Evolutionary conservation across 1,140 invertebrate species (phyloP).

Genomic region (Rhopalosiphum padi): DNA sequence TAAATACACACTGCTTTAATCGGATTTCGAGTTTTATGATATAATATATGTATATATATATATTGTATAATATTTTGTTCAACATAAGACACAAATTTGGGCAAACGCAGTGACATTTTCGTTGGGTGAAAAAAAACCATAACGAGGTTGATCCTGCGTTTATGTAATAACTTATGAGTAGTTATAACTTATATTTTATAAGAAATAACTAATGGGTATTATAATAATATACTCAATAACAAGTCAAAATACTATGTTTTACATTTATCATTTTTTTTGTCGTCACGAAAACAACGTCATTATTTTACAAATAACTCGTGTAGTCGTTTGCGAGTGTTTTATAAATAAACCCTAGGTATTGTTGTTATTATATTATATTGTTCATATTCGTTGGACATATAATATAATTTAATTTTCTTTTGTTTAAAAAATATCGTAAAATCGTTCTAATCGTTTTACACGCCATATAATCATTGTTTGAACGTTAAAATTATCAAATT

Average conservation of each 20-base stretch:
- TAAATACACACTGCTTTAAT: not conserved
- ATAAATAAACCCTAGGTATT: no score
- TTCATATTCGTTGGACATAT: not conserved
- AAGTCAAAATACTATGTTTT: not conserved
- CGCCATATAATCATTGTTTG: not conserved
- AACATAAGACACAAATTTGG: not conserved
- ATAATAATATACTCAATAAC: not conserved
- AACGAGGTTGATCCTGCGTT: not conserved
- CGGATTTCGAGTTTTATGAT: not conserved
- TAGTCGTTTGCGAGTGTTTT: not conserved
- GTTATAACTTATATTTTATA: not conserved
- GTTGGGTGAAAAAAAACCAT: not conserved
- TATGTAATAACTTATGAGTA: no score
- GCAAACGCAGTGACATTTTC: not conserved
- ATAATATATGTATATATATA: not conserved
- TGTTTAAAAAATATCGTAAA: slow-evolving; percentile 6
- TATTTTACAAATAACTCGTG: not conserved
- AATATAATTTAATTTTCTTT: slow-evolving; percentile 39
- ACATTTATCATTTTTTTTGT: not conserved
- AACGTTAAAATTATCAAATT: slow-evolving; percentile 4
- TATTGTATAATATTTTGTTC: not conserved
- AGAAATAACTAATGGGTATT: not conserved
- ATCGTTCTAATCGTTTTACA: slow-evolving; percentile 12
- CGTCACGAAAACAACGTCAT: not conserved
- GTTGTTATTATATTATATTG: not conserved